These are phyloP conservation scores for Pteruthius melanotis DNA, from an alignment of 2,113 vertebrate genomes.

Conservation along the genomic window DNA sequence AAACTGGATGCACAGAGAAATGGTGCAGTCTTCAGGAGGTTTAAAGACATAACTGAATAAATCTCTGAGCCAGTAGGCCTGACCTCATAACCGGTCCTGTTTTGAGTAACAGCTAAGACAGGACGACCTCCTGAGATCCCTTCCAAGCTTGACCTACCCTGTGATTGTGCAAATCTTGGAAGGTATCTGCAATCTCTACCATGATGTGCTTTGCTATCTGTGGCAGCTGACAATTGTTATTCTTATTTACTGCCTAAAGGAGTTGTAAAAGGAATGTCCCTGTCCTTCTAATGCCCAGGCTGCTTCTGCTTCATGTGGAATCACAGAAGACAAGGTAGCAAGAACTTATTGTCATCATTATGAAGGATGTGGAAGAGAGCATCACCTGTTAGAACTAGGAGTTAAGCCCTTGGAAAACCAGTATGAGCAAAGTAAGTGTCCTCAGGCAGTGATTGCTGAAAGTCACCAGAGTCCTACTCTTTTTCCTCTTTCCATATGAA, in stretches of 20 bases:
- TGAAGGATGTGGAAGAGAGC: neutral
- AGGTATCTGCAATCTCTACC: neutral
- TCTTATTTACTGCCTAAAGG: neutral
- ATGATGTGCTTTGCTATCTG: rapidly evolving
- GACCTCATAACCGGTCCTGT: neutral
- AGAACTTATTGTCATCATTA: neutral
- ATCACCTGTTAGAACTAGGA: neutral
- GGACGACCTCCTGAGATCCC: neutral
- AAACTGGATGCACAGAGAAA: neutral
- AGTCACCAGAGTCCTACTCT: neutral
- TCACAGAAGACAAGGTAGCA: neutral
- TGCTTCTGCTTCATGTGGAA: neutral
- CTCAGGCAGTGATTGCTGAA: neutral
- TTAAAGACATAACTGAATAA: neutral
- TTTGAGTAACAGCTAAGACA: neutral
- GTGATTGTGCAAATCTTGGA: neutral
- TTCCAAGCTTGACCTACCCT: neutral
- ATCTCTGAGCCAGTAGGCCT: neutral
- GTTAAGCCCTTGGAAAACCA: neutral
- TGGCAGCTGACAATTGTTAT: neutral
- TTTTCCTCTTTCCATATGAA: neutral
- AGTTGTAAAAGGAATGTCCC: neutral
- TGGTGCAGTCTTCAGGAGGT: neutral
- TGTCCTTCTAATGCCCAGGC: neutral
- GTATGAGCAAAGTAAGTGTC: neutral